Conservation (phyloP, 2,797 vertebrate genomes). For the Sebastes wilsoni region DNA sequence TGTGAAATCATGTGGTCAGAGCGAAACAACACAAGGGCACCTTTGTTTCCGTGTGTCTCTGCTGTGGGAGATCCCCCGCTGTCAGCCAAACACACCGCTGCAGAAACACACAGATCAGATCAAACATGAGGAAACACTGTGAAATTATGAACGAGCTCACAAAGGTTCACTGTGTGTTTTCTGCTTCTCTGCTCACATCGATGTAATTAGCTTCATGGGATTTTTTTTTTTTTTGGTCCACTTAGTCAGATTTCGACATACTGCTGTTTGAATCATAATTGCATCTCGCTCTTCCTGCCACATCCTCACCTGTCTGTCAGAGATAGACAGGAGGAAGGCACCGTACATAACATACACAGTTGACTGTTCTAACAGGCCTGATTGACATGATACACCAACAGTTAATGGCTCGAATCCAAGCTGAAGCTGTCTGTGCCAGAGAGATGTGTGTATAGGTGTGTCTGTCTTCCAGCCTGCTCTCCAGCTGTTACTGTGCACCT, state of each 20-base stretch:
- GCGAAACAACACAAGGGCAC: slow-evolving; percentile 59
- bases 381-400: background rate
- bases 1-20: slow-evolving; percentile 59
- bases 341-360: background rate
- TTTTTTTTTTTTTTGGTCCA: background rate
- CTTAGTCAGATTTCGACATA: background rate
- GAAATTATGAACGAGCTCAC: background rate
- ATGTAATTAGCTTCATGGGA: background rate
- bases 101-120: slow-evolving; percentile 28
- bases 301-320: slow-evolving; percentile 59
- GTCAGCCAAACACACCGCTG: slow-evolving; percentile 34
- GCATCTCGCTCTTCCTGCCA: slow-evolving; percentile 16
- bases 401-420: slow-evolving; percentile 4
- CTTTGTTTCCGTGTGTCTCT: slow-evolving; percentile 60
- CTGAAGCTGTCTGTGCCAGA: slow-evolving; percentile 30
- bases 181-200: background rate
- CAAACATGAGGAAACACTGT: slow-evolving; percentile 13
- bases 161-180: background rate
- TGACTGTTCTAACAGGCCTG: slow-evolving; percentile 61
- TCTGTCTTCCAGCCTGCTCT: slow-evolving; percentile 35
- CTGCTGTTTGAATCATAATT: slow-evolving; percentile 10
- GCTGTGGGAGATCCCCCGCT: slow-evolving; percentile 63
- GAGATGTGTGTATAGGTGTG: slow-evolving; percentile 63
- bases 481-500: slow-evolving; percentile 46
- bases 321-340: background rate